Evolutionary conservation across 1,140 invertebrate genomes (phyloP), one percentile per base, ranked within the genome.

Genomic region (Hyphantria cunea): DNA sequence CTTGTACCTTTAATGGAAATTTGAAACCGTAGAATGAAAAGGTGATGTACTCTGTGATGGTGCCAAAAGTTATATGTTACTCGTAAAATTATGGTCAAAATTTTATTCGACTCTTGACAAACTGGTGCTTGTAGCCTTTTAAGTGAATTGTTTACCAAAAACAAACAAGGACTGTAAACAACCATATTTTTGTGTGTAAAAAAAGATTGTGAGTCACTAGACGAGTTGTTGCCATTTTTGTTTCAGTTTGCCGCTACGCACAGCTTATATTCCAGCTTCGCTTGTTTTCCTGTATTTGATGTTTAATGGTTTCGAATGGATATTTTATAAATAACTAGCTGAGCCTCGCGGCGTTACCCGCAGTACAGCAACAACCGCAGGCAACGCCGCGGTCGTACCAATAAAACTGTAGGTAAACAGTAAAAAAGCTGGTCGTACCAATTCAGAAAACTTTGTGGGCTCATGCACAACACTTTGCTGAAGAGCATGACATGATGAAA

Each of bases 121-220:
- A 25, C 31, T 39, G 39, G 31, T 54, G n/a, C 52, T 54, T 37
- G 34, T 37, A 2, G 34, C 34, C 7, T 37, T 37, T 37, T 44
- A 17, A 54, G 52, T 54, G 52, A 54, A 42, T 42, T n/a, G 39
- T 54, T 42, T 14, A 54, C 17, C 52, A 44, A 44, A 6, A 37
- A 2, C 34, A 37, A 37, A 54, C 15, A 44, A 54, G 11, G 31
- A 33, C 39, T 42, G 39, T 44, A 54, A 54, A 54, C 52, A 54
- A 54, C 17, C 52, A 54, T 54, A 39, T 54, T 54, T 54, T 54
- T 25, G 37, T 54, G 52, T 44, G 37, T 13, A 32, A 54, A 15
- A n/a, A 44, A 42, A 53, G 34, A 54, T 42, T 37, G 3, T 37
- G 31, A 42, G 32, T 54, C 39, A 37, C 34, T 14, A 10, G 32